These are phyloP conservation scores for Etheostoma spectabile DNA, from an alignment of 2,113 vertebrate genomes.

Conservation along the genomic window DNA sequence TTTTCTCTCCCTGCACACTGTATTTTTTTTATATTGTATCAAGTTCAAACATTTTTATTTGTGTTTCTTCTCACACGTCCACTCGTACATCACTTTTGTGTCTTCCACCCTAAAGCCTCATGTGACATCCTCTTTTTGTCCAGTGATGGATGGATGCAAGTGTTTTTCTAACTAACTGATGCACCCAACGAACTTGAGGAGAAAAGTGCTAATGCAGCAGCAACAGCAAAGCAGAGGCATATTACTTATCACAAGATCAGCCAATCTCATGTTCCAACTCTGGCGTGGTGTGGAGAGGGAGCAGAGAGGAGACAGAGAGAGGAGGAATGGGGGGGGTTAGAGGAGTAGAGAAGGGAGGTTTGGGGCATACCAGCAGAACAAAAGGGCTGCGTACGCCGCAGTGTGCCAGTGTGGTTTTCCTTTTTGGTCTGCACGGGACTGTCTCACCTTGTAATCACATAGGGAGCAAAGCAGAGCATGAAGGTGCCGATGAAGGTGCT, in stretches of 20 bases:
- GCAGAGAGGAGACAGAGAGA: constrained; percentile 25
- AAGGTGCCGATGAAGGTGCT: constrained; percentile 99
- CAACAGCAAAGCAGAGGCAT: constrained; percentile 62
- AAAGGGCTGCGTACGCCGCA: constrained; percentile 25
- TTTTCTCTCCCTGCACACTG: neutral
- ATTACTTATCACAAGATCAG: constrained; percentile 82
- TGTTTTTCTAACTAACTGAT: constrained; percentile 39
- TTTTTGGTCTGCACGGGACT: neutral
- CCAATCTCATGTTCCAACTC: constrained; percentile 75
- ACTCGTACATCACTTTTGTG: neutral
- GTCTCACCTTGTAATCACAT: constrained; percentile 95
- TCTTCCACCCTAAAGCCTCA: neutral
- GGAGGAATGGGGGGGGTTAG: neutral
- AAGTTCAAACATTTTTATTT: neutral
- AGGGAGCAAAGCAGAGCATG: constrained; percentile 96
- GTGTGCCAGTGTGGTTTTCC: constrained; percentile 26
- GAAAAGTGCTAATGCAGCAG: constrained; percentile 76
- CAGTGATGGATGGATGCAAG: constrained; percentile 51
- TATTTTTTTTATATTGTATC: neutral
- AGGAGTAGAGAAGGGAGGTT: constrained; percentile 29
- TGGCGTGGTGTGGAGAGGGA: constrained; percentile 48
- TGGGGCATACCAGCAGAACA: constrained; percentile 45
- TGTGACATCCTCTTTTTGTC: constrained; percentile 10
- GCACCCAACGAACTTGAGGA: constrained; percentile 50
- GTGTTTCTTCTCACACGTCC: neutral